Conservation (phyloP, 2,888 invertebrate species). For the Neoscelio sp. region DNA sequence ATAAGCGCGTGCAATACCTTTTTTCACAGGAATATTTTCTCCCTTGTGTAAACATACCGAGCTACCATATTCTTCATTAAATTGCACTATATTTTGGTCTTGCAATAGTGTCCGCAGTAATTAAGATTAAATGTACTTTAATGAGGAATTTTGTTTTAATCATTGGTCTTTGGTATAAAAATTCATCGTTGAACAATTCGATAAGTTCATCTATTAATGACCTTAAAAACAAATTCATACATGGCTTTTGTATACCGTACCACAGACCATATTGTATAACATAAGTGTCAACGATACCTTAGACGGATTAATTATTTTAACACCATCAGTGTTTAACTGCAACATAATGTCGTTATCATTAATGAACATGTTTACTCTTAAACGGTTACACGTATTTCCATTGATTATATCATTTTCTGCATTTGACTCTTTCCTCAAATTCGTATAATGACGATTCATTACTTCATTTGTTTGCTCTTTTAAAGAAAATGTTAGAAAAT, state of each 20-base stretch:
- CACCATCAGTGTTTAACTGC: slow-evolving; percentile 56
- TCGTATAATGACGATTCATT: slow-evolving; percentile 7
- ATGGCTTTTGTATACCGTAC: slow-evolving; percentile 1
- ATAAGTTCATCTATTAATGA: slow-evolving; percentile 11
- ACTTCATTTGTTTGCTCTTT: slow-evolving; percentile 6
- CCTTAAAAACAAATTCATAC: slow-evolving; percentile 21
- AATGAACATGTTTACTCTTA: slow-evolving; percentile 23
- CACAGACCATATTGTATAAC: slow-evolving; percentile 25
- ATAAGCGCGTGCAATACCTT: slow-evolving; percentile 29
- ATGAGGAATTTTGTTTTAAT: background rate
- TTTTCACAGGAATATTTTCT: slow-evolving; percentile 2
- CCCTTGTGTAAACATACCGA: slow-evolving; percentile 25
- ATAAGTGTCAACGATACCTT: slow-evolving; percentile 14
- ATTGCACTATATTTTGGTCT: slow-evolving; percentile 26
- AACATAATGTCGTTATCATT: slow-evolving; percentile 46
- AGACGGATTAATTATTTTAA: slow-evolving; percentile 16
- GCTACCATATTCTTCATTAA: slow-evolving; percentile 28
- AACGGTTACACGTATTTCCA: slow-evolving; percentile 6
- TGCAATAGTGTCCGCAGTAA: slow-evolving; percentile 20
- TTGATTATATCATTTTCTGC: slow-evolving; percentile 24
- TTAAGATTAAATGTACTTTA: slow-evolving; percentile 25
- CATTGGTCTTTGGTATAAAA: background rate
- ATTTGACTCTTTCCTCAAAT: slow-evolving; percentile 24
- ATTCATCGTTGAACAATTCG: slow-evolving; percentile 10
- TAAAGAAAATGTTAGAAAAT: slow-evolving; percentile 1